These are phyloP conservation scores for Lepidurus arcticus DNA, from an alignment of 1,140 invertebrate genomes.

Conservation along the genomic window DNA sequence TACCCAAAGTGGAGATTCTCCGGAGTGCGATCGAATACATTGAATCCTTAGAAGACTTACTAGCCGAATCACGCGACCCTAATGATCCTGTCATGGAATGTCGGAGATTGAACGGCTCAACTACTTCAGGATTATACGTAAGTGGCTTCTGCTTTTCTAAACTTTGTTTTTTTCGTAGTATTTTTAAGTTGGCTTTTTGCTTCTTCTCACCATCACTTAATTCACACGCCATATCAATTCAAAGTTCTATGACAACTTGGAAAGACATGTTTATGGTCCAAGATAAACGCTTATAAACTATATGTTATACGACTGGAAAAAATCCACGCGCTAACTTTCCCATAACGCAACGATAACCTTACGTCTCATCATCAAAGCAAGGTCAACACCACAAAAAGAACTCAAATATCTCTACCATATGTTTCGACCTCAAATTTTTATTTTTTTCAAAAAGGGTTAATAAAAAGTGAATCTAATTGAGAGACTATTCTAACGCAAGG, in stretches of 20 bases:
- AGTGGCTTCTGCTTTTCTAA: not conserved
- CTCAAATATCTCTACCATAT: slow-evolving; percentile 16
- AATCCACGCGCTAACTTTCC: slow-evolving; percentile 3
- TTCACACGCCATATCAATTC: slow-evolving; percentile 16
- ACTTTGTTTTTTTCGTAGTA: not conserved
- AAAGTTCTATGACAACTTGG: not conserved
- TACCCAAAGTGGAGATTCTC: slow-evolving; percentile 96
- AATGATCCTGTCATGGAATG: slow-evolving; percentile 5
- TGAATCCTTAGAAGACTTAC: slow-evolving; percentile 80
- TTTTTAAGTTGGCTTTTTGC: not conserved
- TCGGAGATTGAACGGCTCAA: slow-evolving; percentile 1
- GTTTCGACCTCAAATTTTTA: not conserved
- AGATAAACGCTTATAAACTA: not conserved
- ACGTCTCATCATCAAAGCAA: slow-evolving; percentile 8
- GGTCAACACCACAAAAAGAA: not conserved
- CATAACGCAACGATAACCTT: slow-evolving; percentile 16
- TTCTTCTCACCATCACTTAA: not conserved
- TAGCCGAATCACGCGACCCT: slow-evolving; percentile 42
- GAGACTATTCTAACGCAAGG: too few species aligned
- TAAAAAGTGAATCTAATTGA: too few species aligned
- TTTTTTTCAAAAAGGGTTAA: too few species aligned
- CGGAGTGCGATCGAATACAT: slow-evolving; percentile 97
- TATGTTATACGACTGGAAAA: not conserved
- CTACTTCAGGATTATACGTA: slow-evolving; percentile 22
- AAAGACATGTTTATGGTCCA: slow-evolving; percentile 11